Evolutionary conservation across 92 coral and sea anemone genomes (phyloP).

Genomic region (Phenganax stokvisi): DNA sequence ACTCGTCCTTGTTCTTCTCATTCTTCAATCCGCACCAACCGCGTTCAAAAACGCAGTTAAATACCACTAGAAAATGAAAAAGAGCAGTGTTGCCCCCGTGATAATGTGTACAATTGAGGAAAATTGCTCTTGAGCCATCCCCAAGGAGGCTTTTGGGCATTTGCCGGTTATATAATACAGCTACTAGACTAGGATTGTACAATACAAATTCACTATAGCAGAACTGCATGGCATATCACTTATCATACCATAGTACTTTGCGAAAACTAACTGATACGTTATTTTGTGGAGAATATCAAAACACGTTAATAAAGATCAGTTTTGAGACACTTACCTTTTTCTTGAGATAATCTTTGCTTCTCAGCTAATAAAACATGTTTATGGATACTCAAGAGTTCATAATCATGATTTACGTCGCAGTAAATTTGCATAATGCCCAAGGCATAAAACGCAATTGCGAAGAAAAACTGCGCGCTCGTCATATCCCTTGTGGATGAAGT

Average conservation of each 20-base stretch:
- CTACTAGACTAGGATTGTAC: too few species aligned
- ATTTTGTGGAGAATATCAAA: too few species aligned
- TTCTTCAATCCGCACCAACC: slow-evolving; percentile 33
- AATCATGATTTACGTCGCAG: neutral
- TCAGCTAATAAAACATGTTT: neutral
- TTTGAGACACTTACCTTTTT: neutral
- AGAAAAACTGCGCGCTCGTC: neutral
- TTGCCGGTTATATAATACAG: too few species aligned
- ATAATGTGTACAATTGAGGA: too few species aligned
- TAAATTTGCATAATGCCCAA: slow-evolving; percentile 1
- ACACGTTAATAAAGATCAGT: neutral
- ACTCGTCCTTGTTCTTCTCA: neutral
- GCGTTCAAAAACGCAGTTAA: slow-evolving; percentile 17
- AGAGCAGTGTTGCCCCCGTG: neutral
- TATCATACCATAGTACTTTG: too few species aligned
- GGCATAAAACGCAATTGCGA: neutral
- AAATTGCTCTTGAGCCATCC: too few species aligned
- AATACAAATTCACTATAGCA: neutral
- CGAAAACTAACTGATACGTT: too few species aligned
- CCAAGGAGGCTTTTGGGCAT: too few species aligned
- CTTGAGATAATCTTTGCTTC: neutral
- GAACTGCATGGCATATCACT: too few species aligned
- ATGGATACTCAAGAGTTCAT: neutral
- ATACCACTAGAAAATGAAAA: slow-evolving; percentile 2
- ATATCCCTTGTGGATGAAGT: neutral